Evolutionary conservation across 1,140 invertebrate genomes (phyloP).

Genomic region (Brachystomella parvula): DNA sequence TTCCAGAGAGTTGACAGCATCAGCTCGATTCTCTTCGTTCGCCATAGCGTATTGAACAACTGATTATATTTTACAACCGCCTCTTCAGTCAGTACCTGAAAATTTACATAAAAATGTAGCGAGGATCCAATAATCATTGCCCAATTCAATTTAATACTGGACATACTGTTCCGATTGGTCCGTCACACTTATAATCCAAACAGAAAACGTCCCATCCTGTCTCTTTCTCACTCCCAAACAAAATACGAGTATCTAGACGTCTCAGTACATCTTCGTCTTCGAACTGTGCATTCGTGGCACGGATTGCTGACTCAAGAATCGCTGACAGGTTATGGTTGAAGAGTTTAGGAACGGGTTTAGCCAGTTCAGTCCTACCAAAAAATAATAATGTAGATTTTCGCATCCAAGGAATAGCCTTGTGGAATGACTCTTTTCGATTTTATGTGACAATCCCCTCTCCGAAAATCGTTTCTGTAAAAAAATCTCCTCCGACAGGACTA

Average conservation of each 20-base stretch:
- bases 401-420: too few species aligned
- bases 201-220: constrained; percentile 93
- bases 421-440: too few species aligned
- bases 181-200: constrained; percentile 84
- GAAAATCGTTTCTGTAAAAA: too few species aligned
- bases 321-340: constrained; percentile 81
- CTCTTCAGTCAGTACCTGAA: constrained; percentile 72
- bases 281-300: constrained; percentile 89
- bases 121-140: constrained; percentile 2
- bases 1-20: constrained; percentile 80
- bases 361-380: constrained; percentile 65
- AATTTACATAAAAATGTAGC: constrained; percentile 21
- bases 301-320: constrained; percentile 82
- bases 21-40: constrained; percentile 88
- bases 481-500: too few species aligned
- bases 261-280: constrained; percentile 84
- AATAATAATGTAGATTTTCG: constrained; percentile 15
- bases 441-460: too few species aligned
- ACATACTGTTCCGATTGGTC: constrained; percentile 77
- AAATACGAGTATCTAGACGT: constrained; percentile 73
- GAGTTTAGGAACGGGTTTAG: constrained; percentile 75
- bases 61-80: constrained; percentile 71
- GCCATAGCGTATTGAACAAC: constrained; percentile 88
- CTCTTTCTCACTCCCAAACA: constrained; percentile 70
- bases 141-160: constrained; percentile 12